Evolutionary conservation across 2,797 vertebrate species (phyloP), one percentile per base, ranked within the genome.

Genomic region (Chaetodon trifasciatus): DNA sequence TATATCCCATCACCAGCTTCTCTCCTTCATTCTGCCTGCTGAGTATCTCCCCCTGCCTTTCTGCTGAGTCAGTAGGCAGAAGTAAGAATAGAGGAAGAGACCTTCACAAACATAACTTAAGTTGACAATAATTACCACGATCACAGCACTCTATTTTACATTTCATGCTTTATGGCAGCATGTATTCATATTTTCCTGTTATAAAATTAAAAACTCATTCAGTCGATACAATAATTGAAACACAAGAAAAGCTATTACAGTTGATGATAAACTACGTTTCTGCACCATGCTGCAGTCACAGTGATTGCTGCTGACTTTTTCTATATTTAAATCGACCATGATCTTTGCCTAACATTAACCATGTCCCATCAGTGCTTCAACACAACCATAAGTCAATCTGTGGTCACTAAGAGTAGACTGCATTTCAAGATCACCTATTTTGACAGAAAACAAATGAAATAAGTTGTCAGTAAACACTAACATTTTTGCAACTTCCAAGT

Each of bases 1-100:
- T 5, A 39, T 32, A 76, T 65, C 68, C 75, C 75, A 79, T 79
- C 75, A 81, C 58, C 71, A 76, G 63, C 63, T 78, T 70, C 74
- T 78, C 50, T 28, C 13, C 73, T 66, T 57, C 46, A 24, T 5
- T 53, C 70, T 69, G 21, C 78, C 57, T 47, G 65, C 74, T 58
- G 71, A 72, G 62, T 56, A 28, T 42, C 61, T 69, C 19, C 23
- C 60, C 60, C 40, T 28, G 56, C 50, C 42, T 37, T 63, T 68
- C 67, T 47, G 62, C 75, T 79, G 71, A 76, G 58, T 75, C 78
- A 71, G 67, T 0, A 47, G 11, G 58, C 44, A 49, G 49, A 71
- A 75, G 57, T 8, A 50, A 37, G n/a, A 62, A 58, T 23, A 37
- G 24, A 57, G 21, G 19, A 40, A 8, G 11, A 60, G 49, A 67